phyloP scores from a whole-genome alignment of 2,113 vertebrate species.

The Dryoscopus gambensis region DNA sequence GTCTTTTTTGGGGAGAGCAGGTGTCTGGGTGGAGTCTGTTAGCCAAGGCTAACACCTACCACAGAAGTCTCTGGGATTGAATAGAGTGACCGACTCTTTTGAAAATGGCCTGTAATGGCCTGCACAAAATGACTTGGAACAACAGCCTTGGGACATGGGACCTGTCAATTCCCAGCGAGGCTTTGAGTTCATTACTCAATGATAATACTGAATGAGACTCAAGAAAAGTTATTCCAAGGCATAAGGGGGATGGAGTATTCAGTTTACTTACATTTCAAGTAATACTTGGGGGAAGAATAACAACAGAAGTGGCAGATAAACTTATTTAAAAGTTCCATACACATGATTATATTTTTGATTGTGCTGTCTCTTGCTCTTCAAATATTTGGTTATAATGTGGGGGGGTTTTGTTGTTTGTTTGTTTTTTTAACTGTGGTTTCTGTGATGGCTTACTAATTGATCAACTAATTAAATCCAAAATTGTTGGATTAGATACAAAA shows the following conservation, averaged over 20 bases:
- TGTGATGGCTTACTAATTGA: neutral
- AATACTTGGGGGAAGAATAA: neutral
- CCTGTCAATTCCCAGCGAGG: neutral
- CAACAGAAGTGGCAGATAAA: neutral
- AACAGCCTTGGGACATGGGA: neutral
- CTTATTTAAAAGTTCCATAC: neutral
- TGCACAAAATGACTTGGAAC: fast-evolving
- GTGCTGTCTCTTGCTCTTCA: neutral
- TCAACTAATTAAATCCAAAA: neutral
- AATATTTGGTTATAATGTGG: neutral
- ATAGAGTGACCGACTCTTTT: fast-evolving
- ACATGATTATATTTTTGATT: neutral
- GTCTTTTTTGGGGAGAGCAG: neutral
- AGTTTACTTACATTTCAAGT: neutral
- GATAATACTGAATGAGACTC: neutral
- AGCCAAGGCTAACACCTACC: neutral
- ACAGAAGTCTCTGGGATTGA: neutral
- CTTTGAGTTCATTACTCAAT: neutral
- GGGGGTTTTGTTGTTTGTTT: fast-evolving
- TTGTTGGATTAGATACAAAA: neutral
- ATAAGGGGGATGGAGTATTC: neutral
- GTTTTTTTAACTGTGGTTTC: neutral
- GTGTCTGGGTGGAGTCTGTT: neutral
- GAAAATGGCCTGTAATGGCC: neutral
- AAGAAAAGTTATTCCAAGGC: neutral